Conservation (phyloP, 2,797 vertebrate species). For the Vultur gryphus region DNA sequence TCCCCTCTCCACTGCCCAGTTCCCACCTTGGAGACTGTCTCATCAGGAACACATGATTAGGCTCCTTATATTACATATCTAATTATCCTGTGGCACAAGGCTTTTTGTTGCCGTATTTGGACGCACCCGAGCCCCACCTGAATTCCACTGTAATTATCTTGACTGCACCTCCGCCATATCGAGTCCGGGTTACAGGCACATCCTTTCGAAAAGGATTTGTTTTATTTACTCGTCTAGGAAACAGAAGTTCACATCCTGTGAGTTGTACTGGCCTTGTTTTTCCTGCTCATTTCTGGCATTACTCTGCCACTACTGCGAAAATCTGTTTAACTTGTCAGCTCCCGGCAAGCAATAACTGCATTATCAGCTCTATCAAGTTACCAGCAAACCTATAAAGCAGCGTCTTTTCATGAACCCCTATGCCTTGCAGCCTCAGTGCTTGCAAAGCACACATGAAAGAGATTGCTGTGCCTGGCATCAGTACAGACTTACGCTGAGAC, state of each 20-base stretch:
- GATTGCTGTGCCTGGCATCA: slow-evolving; percentile 59
- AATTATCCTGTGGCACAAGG: neutral
- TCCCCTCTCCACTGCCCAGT: neutral
- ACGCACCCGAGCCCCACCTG: neutral
- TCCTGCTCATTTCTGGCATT: neutral
- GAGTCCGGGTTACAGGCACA: neutral
- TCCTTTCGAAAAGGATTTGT: slow-evolving; percentile 4
- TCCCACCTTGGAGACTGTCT: neutral
- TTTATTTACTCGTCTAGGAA: slow-evolving; percentile 57
- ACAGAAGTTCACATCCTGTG: slow-evolving; percentile 35
- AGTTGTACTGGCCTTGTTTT: slow-evolving; percentile 17
- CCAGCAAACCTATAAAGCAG: neutral
- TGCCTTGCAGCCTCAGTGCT: slow-evolving; percentile 19
- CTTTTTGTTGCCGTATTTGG: slow-evolving; percentile 20
- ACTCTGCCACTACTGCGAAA: neutral
- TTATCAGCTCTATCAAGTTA: slow-evolving; percentile 44
- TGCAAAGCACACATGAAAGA: slow-evolving; percentile 61
- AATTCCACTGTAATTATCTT: slow-evolving; percentile 62
- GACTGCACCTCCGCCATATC: neutral
- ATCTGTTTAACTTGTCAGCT: slow-evolving; percentile 2
- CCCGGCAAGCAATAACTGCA: neutral
- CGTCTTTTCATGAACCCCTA: slow-evolving; percentile 3
- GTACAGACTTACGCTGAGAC: slow-evolving; percentile 60
- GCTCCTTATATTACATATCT: neutral
- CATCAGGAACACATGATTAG: neutral